Percentiles rank a stretch among this genome's conserved stretches.
These are phyloP conservation scores for Cydia fagiglandana DNA, from an alignment of 1,140 invertebrate species.

Conservation along the genomic window DNA sequence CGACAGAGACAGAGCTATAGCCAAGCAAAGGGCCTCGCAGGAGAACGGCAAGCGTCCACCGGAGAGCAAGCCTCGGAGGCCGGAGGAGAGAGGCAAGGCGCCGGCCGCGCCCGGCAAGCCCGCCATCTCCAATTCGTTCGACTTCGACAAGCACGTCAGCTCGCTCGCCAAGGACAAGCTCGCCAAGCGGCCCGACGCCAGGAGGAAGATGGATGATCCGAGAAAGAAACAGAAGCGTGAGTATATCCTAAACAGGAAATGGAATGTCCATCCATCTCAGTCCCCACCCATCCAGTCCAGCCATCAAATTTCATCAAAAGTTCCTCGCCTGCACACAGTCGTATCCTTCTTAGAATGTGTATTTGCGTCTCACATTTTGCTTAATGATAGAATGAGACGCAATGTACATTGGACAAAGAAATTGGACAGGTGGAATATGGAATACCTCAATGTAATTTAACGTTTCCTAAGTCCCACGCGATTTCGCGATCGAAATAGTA, in stretches of 20 bases:
- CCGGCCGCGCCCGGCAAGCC: slow-evolving; percentile 51
- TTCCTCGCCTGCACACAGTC: too few species aligned
- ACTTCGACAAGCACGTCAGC: slow-evolving; percentile 71
- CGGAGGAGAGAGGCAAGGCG: slow-evolving; percentile 52
- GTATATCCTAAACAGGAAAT: slow-evolving; percentile 35
- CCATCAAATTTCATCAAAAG: too few species aligned
- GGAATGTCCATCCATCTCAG: too few species aligned
- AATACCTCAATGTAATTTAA: too few species aligned
- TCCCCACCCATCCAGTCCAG: too few species aligned
- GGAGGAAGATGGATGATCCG: slow-evolving; percentile 59
- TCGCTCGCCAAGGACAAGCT: slow-evolving; percentile 55
- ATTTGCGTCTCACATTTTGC: too few species aligned
- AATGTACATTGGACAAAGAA: too few species aligned
- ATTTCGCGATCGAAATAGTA: too few species aligned
- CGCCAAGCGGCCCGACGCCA: slow-evolving; percentile 44
- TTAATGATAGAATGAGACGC: too few species aligned
- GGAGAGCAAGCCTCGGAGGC: slow-evolving; percentile 54
- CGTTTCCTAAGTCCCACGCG: too few species aligned
- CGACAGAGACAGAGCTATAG: slow-evolving; percentile 47
- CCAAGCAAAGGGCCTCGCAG: slow-evolving; percentile 46
- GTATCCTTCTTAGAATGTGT: too few species aligned
- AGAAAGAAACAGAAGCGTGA: slow-evolving; percentile 72
- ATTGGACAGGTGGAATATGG: too few species aligned
- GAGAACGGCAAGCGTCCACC: slow-evolving; percentile 51
- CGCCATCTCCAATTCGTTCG: slow-evolving; percentile 57